A percentile compares a stretch with the other conserved stretches of the same genome.
Evolutionary conservation across 2,113 vertebrate species (phyloP).

Genomic region (Cyanocitta stelleri): DNA sequence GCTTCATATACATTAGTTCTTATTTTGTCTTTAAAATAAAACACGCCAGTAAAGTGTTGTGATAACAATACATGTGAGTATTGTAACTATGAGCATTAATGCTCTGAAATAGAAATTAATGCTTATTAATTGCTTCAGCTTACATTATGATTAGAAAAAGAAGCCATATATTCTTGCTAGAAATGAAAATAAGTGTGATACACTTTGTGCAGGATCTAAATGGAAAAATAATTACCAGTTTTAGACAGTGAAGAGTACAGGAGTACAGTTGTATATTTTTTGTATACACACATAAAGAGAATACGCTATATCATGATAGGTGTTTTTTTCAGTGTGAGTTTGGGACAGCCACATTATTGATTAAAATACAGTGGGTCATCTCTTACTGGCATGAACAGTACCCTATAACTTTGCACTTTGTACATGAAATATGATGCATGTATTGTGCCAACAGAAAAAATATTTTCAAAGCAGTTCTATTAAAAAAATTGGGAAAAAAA

Average conservation of each 20-base stretch:
- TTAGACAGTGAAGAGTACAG: background rate
- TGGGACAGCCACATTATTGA: background rate
- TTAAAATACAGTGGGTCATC: background rate
- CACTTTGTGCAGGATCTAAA: background rate
- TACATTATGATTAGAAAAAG: conserved; percentile 11
- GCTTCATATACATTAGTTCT: background rate
- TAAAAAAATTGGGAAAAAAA: background rate
- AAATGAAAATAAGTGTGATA: background rate
- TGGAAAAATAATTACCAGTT: background rate
- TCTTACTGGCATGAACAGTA: background rate
- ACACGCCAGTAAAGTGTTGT: background rate
- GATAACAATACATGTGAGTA: background rate
- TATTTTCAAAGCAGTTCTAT: background rate
- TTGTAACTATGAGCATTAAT: conserved; percentile 26
- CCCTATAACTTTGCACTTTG: background rate
- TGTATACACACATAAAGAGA: background rate
- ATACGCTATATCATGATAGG: background rate
- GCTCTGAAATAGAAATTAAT: conserved; percentile 46
- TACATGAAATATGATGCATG: background rate
- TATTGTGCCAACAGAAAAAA: background rate
- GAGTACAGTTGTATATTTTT: background rate
- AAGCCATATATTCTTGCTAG: background rate
- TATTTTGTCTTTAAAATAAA: conserved; percentile 23
- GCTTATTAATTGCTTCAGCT: conserved; percentile 35
- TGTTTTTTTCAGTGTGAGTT: background rate